Evolutionary conservation across 2,888 invertebrate genomes (phyloP), one percentile per base, ranked within the genome.

Genomic region (Aleiodes alternator): DNA sequence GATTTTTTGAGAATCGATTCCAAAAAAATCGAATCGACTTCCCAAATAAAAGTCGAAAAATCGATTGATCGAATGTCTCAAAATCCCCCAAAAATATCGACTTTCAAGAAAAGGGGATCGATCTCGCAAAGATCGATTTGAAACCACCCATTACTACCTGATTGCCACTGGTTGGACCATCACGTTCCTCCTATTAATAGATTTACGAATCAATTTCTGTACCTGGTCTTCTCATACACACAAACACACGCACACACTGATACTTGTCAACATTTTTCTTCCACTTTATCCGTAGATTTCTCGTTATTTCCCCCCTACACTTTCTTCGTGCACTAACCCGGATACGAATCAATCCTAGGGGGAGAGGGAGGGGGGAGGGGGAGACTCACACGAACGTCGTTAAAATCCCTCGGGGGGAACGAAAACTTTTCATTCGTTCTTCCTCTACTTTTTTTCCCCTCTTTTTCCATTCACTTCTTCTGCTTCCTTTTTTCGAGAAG

Each of bases 351-450:
- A 50, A 68, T 68, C 23, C 57, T 57, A 12, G 57, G 16, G 12
- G 55, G 34, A 31, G 34, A 72, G 64, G 55, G 61, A n/a, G 50
- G 16, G 55, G 31, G 2, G 23, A 2, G 23, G 23, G 23, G 2
- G 38, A 31, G 12, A 43, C 68, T 68, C 50, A 48, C 68, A 16
- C 23, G 51, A 68, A 51, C 34, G 53, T 53, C 55, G 53, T 69
- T 69, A 69, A 69, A 53, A 69, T 34, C 68, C 68, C 68, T n/a
- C 14, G 51, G 50, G 50, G 48, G 23, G 48, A 48, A 68, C 12
- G n/a, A 50, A 50, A 68, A 68, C 14, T 50, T 68, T 68, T 68
- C 31, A 64, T 57, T 71, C 64, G 72, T 76, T 71, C 48, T 31
- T 34, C 56, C 64, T 73, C 69, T 34, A 16, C 16, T 55, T 51